phyloP scores from a whole-genome alignment of 2,888 invertebrate genomes.

The Trypoxylon attenuatum region DNA sequence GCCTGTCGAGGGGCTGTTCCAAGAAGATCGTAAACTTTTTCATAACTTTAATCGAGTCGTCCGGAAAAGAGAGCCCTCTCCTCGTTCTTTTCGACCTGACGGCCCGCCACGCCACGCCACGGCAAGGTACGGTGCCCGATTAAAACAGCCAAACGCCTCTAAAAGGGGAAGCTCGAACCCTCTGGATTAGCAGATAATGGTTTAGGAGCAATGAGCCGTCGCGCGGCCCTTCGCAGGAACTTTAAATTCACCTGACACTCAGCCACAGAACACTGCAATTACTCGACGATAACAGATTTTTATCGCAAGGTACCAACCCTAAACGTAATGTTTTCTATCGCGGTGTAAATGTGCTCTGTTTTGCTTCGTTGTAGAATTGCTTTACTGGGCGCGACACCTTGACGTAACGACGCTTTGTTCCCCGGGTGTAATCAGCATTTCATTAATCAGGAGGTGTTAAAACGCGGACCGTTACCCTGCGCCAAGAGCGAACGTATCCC shows the following conservation, averaged over 20 bases:
- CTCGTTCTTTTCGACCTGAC: constrained; percentile 1
- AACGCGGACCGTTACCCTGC: too few species aligned
- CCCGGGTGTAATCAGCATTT: neutral
- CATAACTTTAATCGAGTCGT: constrained; percentile 61
- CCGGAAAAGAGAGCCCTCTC: constrained; percentile 10
- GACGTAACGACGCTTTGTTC: too few species aligned
- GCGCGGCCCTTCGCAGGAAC: constrained; percentile 12
- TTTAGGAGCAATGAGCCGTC: constrained; percentile 37
- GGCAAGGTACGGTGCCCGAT: constrained; percentile 18
- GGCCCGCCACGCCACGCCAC: neutral
- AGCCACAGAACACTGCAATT: neutral
- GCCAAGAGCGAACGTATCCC: too few species aligned
- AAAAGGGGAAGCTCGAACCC: constrained; percentile 12
- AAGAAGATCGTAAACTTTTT: constrained; percentile 54
- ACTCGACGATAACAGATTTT: neutral
- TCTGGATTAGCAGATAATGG: constrained; percentile 33
- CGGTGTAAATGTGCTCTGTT: too few species aligned
- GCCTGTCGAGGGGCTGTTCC: constrained; percentile 7
- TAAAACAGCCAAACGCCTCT: constrained; percentile 35
- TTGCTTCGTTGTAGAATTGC: too few species aligned
- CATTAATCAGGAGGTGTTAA: too few species aligned
- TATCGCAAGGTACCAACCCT: too few species aligned
- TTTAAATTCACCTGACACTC: constrained; percentile 16
- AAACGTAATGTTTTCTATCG: too few species aligned
- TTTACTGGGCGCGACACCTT: too few species aligned